Conservation (phyloP, 2,797 vertebrate genomes). For the Phrynocephalus guinanensis region DNA sequence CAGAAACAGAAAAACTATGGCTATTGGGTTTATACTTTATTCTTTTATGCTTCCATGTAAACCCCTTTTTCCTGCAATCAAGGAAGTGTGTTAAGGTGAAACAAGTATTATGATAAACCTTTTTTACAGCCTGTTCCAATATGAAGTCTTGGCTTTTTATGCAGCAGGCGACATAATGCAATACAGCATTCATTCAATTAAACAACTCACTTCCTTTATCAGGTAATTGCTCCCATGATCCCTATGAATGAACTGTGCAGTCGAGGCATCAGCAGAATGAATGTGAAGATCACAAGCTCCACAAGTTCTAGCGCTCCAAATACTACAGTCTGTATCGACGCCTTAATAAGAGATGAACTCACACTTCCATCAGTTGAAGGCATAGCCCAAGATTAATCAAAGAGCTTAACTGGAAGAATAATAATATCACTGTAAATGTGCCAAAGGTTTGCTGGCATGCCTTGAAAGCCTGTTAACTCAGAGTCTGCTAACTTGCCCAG, state of each 20-base stretch:
- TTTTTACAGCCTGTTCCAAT: not conserved
- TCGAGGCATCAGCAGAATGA: constrained; percentile 50
- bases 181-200: not conserved
- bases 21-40: not conserved
- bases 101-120: not conserved
- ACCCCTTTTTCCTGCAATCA: not conserved
- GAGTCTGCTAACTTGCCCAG: constrained; percentile 34
- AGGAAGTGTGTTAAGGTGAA: not conserved
- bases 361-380: constrained; percentile 44
- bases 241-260: not conserved
- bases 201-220: constrained; percentile 10
- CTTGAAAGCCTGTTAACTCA: constrained; percentile 51
- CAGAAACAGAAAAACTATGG: not conserved
- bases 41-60: not conserved
- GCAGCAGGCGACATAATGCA: not conserved
- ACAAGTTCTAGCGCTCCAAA: constrained; percentile 21
- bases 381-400: constrained; percentile 28
- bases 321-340: not conserved
- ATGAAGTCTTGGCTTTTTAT: constrained; percentile 21
- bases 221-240: not conserved
- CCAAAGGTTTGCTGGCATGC: constrained; percentile 10
- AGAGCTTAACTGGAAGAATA: constrained; percentile 42
- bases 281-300: not conserved
- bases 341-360: constrained; percentile 47
- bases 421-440: constrained; percentile 45